Evolutionary conservation across 2,888 invertebrate genomes (phyloP), one percentile per base, ranked within the genome.

Genomic region (Sepioteuthis lessoniana): DNA sequence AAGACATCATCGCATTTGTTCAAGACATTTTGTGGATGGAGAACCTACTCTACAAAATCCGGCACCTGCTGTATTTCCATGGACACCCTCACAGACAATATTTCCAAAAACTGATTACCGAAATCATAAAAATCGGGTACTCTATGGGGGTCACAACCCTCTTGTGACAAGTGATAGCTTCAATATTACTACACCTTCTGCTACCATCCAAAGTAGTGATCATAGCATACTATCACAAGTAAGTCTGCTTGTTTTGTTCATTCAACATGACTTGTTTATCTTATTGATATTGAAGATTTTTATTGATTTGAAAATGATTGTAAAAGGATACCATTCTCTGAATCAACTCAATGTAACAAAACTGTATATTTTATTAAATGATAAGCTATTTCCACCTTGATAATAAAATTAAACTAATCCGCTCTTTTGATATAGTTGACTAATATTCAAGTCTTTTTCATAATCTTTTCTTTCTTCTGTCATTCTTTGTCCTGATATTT

Each of bases 11-110:
- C 90, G 94, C 55, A 7, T 94, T 37, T 94, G 94, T 50, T 94
- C 94, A 3, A 91, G 42, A 31, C 94, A 94, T 42, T 94, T 94
- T 50, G 91, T 94, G 3, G 94, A 94, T 50, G 94, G 93, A 19
- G n/a, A 55, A 38, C 94, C 94, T 21, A 94, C 94, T 16, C 37
- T 19, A 13, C 37, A 93, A n/a, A 93, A 94, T 31, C 94, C 94
- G 31, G 93, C 93, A 47, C 94, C 94, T 5, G 93, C 94, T 38
- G 28, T 94, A 28, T 94, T 94, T 90, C 38, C 91, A 0, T 93
- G 92, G 92, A 92, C 92, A 19, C 92, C 92, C 16, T 42, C 92
- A n/a, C 92, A 92, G 47, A 92, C 92, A 10, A 92, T 92, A 2
- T 92, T 92, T 10, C 92, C 92, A 47, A 92, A 92, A 92, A 47